Conservation (phyloP, 2,888 invertebrate species). For the Opisthograptis luteolata region DNA sequence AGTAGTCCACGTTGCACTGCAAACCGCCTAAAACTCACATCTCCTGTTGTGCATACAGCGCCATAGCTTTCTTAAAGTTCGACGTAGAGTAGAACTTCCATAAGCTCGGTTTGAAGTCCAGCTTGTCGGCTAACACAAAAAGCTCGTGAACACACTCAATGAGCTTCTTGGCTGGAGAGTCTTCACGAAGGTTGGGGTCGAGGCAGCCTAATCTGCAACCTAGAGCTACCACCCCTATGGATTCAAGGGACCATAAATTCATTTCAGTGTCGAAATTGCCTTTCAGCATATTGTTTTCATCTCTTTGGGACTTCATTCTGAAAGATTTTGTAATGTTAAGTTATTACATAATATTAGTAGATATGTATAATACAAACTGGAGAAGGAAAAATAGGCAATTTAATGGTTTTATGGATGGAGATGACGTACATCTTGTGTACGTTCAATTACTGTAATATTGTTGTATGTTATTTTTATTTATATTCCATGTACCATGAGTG, state of each 20-base stretch:
- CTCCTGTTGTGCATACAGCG: constrained; percentile 59
- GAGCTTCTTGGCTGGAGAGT: constrained; percentile 60
- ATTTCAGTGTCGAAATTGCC: constrained; percentile 81
- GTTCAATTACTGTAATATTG: too few relatives aligned
- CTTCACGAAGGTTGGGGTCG: constrained; percentile 51
- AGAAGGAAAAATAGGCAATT: too few relatives aligned
- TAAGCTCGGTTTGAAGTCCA: constrained; percentile 62
- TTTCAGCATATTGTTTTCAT: constrained; percentile 80
- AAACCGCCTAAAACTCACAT: constrained; percentile 54
- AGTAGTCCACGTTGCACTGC: too few relatives aligned
- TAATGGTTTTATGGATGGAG: too few relatives aligned
- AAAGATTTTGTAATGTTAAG: not conserved
- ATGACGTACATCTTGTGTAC: too few relatives aligned
- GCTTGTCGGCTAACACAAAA: constrained; percentile 45
- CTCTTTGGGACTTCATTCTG: constrained; percentile 80
- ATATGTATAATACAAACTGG: too few relatives aligned
- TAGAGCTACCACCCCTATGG: constrained; percentile 66
- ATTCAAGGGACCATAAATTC: constrained; percentile 87
- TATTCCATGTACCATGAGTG: too few relatives aligned
- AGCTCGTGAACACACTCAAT: constrained; percentile 62
- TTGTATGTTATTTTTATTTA: too few relatives aligned
- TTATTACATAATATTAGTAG: too few relatives aligned
- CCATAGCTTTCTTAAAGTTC: constrained; percentile 59
- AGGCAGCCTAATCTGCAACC: constrained; percentile 68
- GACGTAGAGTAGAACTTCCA: constrained; percentile 61